phyloP scores from a whole-genome alignment of 2,113 vertebrate genomes.

The Engraulis encrasicolus region DNA sequence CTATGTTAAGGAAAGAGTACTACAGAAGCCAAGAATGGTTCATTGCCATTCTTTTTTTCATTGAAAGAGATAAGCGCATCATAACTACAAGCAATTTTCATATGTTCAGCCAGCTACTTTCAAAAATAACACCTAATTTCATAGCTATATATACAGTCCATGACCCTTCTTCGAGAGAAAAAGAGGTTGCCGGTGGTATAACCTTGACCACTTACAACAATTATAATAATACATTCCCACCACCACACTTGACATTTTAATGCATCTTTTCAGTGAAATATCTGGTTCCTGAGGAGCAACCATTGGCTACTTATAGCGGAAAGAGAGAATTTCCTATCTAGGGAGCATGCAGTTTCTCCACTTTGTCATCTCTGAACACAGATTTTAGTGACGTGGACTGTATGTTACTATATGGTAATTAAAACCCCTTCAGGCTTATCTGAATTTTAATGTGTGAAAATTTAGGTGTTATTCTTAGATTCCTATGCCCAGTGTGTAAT shows the following conservation, averaged over 20 bases:
- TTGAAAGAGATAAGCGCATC: background rate
- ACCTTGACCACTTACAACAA: background rate
- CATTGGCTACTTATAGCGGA: background rate
- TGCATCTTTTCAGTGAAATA: constrained; percentile 36
- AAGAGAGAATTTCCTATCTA: constrained; percentile 32
- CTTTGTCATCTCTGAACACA: constrained; percentile 55
- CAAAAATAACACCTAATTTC: constrained; percentile 1
- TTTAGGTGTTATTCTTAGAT: constrained; percentile 48
- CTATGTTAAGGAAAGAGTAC: background rate
- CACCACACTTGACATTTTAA: background rate
- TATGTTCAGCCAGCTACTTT: background rate
- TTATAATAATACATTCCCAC: background rate
- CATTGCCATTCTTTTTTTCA: background rate
- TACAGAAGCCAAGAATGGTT: background rate
- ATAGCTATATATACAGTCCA: background rate
- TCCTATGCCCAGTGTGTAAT: constrained; percentile 45
- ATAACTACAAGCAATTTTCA: background rate
- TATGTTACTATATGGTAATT: background rate
- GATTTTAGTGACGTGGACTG: background rate
- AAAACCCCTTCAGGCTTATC: background rate
- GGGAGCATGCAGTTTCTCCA: constrained; percentile 46
- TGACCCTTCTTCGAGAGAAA: background rate
- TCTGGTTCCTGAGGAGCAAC: constrained; percentile 12
- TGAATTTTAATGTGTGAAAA: background rate
- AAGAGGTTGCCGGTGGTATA: background rate